Percentiles rank a stretch among this genome's conserved stretches.
Evolutionary conservation across 2,888 invertebrate genomes (phyloP).

Genomic region (Mesorhabditis spiculigera): DNA sequence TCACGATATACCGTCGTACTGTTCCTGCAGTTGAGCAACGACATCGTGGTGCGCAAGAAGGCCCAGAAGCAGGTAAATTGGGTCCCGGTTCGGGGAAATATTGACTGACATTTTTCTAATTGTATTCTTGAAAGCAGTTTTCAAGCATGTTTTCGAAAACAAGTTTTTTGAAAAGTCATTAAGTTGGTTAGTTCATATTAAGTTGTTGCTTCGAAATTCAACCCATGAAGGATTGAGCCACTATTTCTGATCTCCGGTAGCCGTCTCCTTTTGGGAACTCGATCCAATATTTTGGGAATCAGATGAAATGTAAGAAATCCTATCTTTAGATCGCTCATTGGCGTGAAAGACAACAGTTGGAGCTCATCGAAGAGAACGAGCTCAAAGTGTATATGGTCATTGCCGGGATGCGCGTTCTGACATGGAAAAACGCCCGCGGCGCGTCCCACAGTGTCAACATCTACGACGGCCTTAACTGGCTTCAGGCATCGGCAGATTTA

Average conservation of each 20-base stretch:
- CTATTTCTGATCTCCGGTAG: too few relatives aligned
- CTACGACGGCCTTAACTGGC: background rate
- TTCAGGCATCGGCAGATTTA: background rate
- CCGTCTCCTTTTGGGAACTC: too few relatives aligned
- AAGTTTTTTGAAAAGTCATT: too few relatives aligned
- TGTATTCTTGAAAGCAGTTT: too few relatives aligned
- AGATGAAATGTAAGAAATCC: too few relatives aligned
- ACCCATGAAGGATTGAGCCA: background rate
- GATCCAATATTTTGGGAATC: too few relatives aligned
- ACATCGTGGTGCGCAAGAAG: background rate
- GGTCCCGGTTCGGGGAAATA: too few relatives aligned
- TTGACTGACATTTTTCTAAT: too few relatives aligned
- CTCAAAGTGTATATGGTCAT: constrained; percentile 3
- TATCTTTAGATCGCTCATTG: background rate
- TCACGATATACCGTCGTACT: background rate
- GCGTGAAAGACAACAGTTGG: background rate
- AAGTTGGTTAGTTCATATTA: too few relatives aligned
- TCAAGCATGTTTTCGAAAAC: too few relatives aligned
- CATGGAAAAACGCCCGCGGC: background rate
- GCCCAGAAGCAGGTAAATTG: background rate
- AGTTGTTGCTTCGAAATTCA: background rate
- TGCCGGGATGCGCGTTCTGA: background rate
- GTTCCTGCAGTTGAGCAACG: background rate
- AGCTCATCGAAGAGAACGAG: background rate
- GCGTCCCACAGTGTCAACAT: background rate